Conservation (phyloP, 2,113 vertebrate species). For the Megaleporinus macrocephalus region DNA sequence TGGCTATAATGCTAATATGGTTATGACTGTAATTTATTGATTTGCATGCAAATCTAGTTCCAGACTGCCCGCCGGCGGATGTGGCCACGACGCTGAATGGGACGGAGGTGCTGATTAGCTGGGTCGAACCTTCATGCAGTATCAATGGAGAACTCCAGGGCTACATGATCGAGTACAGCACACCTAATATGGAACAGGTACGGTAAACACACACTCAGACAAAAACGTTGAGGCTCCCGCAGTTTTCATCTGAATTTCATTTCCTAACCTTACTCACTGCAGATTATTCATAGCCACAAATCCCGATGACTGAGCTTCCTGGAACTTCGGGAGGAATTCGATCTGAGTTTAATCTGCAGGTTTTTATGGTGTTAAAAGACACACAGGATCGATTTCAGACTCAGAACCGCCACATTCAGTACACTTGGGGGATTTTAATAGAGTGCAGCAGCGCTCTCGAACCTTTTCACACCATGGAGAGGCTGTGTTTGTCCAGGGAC, state of each 20-base stretch:
- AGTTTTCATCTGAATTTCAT: neutral
- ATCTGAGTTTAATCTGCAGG: neutral
- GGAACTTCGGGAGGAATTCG: neutral
- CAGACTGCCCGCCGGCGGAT: conserved; percentile 80
- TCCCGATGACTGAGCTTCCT: neutral
- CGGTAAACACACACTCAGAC: neutral
- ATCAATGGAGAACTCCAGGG: conserved; percentile 83
- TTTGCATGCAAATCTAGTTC: conserved; percentile 74
- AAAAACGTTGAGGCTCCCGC: neutral
- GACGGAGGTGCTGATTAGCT: conserved; percentile 78
- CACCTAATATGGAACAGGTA: conserved; percentile 49
- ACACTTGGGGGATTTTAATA: too few species aligned
- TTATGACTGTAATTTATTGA: neutral
- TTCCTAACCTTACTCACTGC: neutral
- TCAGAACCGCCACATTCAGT: too few species aligned
- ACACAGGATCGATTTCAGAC: neutral
- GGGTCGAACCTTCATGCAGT: conserved; percentile 76
- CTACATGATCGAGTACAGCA: conserved; percentile 83
- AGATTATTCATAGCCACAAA: neutral
- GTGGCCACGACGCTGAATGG: conserved; percentile 80
- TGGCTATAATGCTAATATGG: neutral
- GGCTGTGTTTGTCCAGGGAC: too few species aligned
- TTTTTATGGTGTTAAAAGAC: neutral
- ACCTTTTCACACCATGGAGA: too few species aligned
- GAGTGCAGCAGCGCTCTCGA: too few species aligned